Conservation (phyloP, 2,113 vertebrate genomes). For the Motacilla tschutschensis region DNA sequence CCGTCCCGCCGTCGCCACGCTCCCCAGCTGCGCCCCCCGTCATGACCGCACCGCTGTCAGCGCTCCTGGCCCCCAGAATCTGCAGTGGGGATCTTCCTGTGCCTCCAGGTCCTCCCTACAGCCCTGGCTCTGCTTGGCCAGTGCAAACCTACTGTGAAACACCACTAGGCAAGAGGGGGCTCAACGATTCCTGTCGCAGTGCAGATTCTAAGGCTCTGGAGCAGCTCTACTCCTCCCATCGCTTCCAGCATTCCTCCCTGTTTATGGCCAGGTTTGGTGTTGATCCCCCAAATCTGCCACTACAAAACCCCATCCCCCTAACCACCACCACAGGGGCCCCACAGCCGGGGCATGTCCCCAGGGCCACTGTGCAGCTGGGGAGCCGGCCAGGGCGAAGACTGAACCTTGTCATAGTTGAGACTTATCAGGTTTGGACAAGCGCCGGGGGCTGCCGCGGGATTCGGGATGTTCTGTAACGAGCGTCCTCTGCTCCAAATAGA, state of each 20-base stretch:
- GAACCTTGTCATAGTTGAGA: slow-evolving; percentile 56
- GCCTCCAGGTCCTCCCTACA: background rate
- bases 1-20: slow-evolving; percentile 14
- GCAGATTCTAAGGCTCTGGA: background rate
- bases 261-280: background rate
- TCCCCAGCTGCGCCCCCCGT: slow-evolving; percentile 53
- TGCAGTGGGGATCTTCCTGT: accelerated
- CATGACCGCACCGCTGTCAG: background rate
- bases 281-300: accelerated
- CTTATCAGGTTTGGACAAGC: slow-evolving; percentile 52
- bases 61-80: background rate
- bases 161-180: background rate
- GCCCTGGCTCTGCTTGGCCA: background rate
- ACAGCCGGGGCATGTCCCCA: accelerated
- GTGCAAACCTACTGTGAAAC: background rate
- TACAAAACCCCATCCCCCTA: background rate
- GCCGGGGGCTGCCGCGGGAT: slow-evolving; percentile 21
- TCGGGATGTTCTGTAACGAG: slow-evolving; percentile 48
- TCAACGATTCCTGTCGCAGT: accelerated
- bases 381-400: background rate
- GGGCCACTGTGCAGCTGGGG: background rate
- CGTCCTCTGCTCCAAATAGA: slow-evolving; percentile 53
- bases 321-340: background rate
- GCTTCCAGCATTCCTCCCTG: background rate
- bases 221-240: background rate